Conservation (phyloP, 2,888 invertebrate species). For the Gastrophysa polygoni region DNA sequence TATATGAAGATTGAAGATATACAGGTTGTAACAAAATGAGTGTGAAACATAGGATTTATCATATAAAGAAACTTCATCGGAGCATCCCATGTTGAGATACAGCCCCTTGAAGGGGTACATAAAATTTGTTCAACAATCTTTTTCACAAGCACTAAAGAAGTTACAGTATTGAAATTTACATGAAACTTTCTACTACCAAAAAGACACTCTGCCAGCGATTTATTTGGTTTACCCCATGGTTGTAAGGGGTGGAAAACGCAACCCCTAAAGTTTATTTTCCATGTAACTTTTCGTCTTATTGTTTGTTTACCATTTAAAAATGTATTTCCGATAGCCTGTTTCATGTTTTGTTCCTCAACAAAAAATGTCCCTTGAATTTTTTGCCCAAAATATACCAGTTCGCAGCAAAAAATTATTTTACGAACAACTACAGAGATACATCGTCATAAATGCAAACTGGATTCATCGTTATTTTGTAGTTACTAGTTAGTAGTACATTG, state of each 20-base stretch:
- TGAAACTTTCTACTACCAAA: background rate
- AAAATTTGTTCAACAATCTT: background rate
- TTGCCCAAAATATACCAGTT: slow-evolving; percentile 13
- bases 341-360: too few species aligned
- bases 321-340: slow-evolving; percentile 30
- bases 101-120: too few species aligned
- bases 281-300: slow-evolving; percentile 22
- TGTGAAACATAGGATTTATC: too few species aligned
- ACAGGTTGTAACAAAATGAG: too few species aligned
- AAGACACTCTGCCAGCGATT: background rate
- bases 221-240: slow-evolving; percentile 1
- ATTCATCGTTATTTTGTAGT: slow-evolving; percentile 17
- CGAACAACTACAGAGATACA: slow-evolving; percentile 18
- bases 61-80: too few species aligned
- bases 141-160: background rate
- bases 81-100: too few species aligned
- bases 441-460: slow-evolving; percentile 18
- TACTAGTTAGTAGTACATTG: too few species aligned
- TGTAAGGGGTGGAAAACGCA: background rate
- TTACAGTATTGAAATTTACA: background rate
- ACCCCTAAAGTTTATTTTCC: background rate
- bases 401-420: slow-evolving; percentile 6
- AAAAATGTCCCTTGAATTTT: slow-evolving; percentile 19
- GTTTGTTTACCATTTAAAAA: slow-evolving; percentile 28
- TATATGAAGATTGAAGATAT: too few species aligned